Percentiles rank a stretch among this genome's conserved stretches.
Evolutionary conservation across 1,140 invertebrate species (phyloP).

Genomic region (Magallana angulata): DNA sequence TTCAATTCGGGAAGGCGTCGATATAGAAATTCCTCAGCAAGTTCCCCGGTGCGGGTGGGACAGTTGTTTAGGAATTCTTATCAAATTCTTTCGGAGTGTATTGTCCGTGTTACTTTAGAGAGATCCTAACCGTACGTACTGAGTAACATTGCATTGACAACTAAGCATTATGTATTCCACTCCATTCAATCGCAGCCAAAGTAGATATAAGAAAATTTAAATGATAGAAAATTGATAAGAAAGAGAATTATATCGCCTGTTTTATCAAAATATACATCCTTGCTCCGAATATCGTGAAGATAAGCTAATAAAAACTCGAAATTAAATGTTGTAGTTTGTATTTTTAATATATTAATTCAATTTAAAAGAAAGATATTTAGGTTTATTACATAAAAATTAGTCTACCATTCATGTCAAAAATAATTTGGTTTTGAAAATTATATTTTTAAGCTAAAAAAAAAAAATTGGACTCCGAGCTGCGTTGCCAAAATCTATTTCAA

Average conservation of each 20-base stretch:
- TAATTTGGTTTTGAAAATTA: no score
- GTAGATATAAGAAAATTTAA: not conserved
- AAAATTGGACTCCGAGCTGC: no score
- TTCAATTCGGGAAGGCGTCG: not conserved
- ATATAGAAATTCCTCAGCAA: not conserved
- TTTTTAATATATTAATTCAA: no score
- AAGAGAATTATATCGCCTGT: not conserved
- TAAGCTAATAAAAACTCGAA: no score
- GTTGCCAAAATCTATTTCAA: no score
- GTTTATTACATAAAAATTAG: no score
- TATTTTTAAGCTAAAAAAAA: no score
- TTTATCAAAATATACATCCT: not conserved
- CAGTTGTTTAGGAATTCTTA: not conserved
- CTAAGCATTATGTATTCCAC: not conserved
- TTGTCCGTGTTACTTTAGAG: not conserved
- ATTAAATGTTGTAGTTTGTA: no score
- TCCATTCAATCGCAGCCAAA: not conserved
- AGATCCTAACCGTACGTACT: not conserved
- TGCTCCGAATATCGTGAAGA: not conserved
- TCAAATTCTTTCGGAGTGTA: not conserved
- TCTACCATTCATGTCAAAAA: no score
- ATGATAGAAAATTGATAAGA: not conserved
- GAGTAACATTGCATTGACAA: not conserved
- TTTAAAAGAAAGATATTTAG: no score
- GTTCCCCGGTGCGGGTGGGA: not conserved